Evolutionary conservation across 2,113 vertebrate genomes (phyloP).

Genomic region (Callopanchax toddi): DNA sequence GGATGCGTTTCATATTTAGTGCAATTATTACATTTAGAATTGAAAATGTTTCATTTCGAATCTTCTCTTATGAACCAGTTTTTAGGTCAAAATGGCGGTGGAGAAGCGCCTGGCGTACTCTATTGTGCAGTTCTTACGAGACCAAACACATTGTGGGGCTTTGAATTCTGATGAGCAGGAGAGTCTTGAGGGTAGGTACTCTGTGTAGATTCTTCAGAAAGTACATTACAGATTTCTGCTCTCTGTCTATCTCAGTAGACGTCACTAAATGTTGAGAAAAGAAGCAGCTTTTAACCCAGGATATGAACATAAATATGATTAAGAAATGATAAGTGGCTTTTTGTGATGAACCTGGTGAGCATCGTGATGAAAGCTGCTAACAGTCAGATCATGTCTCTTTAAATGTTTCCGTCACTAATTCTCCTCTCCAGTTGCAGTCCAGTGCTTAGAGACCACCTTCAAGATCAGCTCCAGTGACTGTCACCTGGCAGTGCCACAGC

Average conservation of each 20-base stretch:
- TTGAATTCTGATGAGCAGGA: constrained; percentile 96
- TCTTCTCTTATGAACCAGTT: constrained; percentile 35
- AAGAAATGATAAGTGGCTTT: no score
- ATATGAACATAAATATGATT: not conserved
- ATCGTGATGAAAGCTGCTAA: no score
- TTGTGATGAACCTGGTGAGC: no score
- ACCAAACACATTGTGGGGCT: constrained; percentile 90
- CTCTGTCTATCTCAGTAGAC: not conserved
- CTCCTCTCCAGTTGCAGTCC: constrained; percentile 87
- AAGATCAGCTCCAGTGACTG: constrained; percentile 91
- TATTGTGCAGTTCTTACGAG: constrained; percentile 94
- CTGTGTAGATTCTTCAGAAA: not conserved
- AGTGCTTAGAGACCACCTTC: constrained; percentile 97
- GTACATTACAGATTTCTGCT: not conserved
- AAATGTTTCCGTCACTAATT: no score
- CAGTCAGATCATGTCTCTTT: not conserved
- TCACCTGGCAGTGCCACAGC: constrained; percentile 88
- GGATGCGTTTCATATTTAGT: no score
- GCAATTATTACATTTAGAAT: not conserved
- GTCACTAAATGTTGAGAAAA: not conserved
- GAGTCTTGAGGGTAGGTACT: constrained; percentile 91
- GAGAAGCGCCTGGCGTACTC: constrained; percentile 94
- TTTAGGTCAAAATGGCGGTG: constrained; percentile 87
- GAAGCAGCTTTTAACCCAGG: not conserved
- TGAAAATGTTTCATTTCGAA: constrained; percentile 7